phyloP scores from a whole-genome alignment of 2,797 vertebrate genomes.

The Phrynocephalus guinanensis region DNA sequence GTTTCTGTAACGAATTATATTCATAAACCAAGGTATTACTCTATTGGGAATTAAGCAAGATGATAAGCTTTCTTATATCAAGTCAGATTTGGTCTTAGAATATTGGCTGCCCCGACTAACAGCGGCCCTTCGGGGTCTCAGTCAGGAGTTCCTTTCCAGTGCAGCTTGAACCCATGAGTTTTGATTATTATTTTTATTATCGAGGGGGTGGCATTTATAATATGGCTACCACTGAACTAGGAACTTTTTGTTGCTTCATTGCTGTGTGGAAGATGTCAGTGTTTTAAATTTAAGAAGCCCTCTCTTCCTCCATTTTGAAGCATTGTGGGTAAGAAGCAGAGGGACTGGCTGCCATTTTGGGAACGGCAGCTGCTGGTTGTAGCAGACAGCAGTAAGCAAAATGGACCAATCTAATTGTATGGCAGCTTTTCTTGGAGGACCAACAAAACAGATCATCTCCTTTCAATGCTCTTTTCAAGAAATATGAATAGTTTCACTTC shows the following conservation, averaged over 20 bases:
- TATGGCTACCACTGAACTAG: background rate
- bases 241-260: background rate
- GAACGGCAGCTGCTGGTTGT: background rate
- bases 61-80: background rate
- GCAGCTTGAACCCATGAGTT: background rate
- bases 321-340: background rate
- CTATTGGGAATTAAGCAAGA: conserved; percentile 24
- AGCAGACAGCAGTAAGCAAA: background rate
- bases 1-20: too few species aligned
- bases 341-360: background rate
- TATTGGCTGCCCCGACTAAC: background rate
- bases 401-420: background rate
- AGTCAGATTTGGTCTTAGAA: background rate
- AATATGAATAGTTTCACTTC: background rate
- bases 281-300: background rate
- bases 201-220: background rate
- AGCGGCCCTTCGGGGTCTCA: background rate
- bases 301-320: background rate
- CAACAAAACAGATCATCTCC: background rate
- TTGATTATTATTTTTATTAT: background rate
- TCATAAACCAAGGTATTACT: background rate
- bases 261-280: background rate
- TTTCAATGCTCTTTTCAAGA: conserved; percentile 1
- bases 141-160: background rate
- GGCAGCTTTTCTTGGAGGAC: background rate